phyloP scores from a whole-genome alignment of 2,113 vertebrate species.

The Baryphthengus martii region DNA sequence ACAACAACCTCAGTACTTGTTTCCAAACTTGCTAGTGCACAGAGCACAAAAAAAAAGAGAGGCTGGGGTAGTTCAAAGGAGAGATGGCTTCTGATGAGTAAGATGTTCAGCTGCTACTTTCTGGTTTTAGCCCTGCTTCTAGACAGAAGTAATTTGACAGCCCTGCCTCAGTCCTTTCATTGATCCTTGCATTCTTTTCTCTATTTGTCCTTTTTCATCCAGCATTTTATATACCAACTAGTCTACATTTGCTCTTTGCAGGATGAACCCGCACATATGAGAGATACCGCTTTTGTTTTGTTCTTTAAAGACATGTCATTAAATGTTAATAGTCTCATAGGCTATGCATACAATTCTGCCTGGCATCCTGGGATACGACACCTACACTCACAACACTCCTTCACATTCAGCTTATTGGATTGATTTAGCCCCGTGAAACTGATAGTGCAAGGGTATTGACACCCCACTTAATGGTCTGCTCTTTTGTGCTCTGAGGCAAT shows the following conservation, averaged over 20 bases:
- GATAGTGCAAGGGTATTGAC: constrained; percentile 21
- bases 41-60: background rate
- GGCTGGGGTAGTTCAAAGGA: background rate
- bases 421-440: constrained; percentile 26
- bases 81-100: background rate
- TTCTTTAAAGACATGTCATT: background rate
- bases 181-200: background rate
- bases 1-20: too few relatives aligned
- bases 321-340: background rate
- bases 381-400: background rate
- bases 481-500: background rate
- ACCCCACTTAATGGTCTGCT: constrained; percentile 37
- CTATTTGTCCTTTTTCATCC: background rate
- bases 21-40: background rate
- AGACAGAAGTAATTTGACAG: background rate
- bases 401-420: background rate
- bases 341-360: background rate
- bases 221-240: background rate
- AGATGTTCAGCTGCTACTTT: background rate
- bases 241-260: background rate
- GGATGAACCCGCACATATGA: background rate
- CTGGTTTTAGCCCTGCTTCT: background rate
- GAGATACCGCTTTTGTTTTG: background rate
- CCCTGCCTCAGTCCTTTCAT: background rate
- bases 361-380: background rate